Conservation (phyloP, 2,113 vertebrate species). For the Regulus satrapa region DNA sequence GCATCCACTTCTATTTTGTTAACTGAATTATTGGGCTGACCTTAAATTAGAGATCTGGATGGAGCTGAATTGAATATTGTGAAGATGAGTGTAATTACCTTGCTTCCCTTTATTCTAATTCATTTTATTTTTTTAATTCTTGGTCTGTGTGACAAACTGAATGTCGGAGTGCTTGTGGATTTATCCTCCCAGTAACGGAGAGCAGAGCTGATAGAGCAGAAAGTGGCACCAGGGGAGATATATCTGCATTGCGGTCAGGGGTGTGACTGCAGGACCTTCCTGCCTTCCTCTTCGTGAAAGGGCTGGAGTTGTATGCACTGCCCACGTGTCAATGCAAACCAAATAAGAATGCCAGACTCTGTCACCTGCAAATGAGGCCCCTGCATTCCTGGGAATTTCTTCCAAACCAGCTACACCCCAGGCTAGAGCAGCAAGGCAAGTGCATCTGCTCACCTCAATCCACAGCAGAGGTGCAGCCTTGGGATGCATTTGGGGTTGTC, state of each 20-base stretch:
- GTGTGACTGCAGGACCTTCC: background rate
- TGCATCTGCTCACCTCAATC: background rate
- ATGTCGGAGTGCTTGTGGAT: background rate
- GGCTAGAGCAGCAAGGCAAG: background rate
- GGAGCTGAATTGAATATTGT: constrained; percentile 36
- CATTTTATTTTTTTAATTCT: constrained; percentile 23
- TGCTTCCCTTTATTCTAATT: constrained; percentile 32
- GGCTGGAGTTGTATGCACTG: background rate
- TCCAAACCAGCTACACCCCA: background rate
- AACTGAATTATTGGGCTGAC: constrained; percentile 52
- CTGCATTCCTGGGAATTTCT: background rate
- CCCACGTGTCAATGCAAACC: background rate
- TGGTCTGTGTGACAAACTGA: constrained; percentile 16
- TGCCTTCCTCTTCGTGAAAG: background rate
- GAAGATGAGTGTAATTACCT: constrained; percentile 50
- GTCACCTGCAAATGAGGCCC: background rate
- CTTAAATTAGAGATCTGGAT: constrained; percentile 62
- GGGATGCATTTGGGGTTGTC: background rate
- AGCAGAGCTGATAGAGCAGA: background rate
- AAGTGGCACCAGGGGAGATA: background rate
- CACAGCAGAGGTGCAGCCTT: background rate
- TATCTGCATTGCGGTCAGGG: background rate
- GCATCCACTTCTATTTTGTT: constrained; percentile 52
- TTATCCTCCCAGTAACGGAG: background rate
- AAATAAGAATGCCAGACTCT: background rate